Percentiles rank a stretch among this genome's conserved stretches.
Evolutionary conservation across 1,140 invertebrate species (phyloP).

Genomic region (Hydropsyche tenuis): DNA sequence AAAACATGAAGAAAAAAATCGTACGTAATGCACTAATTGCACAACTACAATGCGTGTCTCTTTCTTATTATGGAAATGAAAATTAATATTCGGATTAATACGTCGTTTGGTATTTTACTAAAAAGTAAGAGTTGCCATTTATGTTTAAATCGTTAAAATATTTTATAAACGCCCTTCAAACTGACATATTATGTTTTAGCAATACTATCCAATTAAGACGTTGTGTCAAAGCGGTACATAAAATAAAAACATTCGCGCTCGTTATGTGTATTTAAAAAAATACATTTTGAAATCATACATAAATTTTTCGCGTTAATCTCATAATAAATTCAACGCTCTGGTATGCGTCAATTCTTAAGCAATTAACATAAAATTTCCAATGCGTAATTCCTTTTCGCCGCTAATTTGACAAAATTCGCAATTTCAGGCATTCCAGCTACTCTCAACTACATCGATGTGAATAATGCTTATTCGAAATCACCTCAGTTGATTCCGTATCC

Average conservation of each 20-base stretch:
- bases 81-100: too few relatives aligned
- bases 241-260: neutral
- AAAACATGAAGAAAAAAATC: too few relatives aligned
- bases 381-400: neutral
- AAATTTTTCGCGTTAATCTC: neutral
- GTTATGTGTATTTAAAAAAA: neutral
- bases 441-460: conserved; percentile 77
- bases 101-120: too few relatives aligned
- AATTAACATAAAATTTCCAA: neutral
- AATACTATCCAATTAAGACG: neutral
- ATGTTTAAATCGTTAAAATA: too few relatives aligned
- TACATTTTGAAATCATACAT: neutral
- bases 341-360: neutral
- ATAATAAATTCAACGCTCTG: neutral
- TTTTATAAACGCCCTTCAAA: too few relatives aligned
- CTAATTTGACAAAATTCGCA: conserved; percentile 29
- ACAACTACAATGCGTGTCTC: too few relatives aligned
- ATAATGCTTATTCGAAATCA: conserved; percentile 67
- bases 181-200: too few relatives aligned
- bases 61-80: too few relatives aligned
- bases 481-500: conserved; percentile 80
- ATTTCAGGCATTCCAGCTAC: conserved; percentile 78
- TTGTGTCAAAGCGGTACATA: neutral
- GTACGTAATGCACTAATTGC: too few relatives aligned
- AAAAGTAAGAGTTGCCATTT: too few relatives aligned